phyloP scores from a whole-genome alignment of 2,888 invertebrate genomes.

The Odontocerum albicorne region DNA sequence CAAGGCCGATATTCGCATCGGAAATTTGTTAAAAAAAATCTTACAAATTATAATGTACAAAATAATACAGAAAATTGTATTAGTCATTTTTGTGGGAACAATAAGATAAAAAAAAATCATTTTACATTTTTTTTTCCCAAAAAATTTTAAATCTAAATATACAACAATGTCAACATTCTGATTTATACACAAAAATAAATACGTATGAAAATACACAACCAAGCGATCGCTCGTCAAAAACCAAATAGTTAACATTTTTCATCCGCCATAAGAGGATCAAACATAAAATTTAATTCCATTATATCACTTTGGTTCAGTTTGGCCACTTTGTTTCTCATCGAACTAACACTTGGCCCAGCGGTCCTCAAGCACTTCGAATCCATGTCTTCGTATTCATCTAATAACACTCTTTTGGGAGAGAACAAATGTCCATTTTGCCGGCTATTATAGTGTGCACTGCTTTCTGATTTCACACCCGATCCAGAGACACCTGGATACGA shows the following conservation, averaged over 20 bases:
- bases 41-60: slow-evolving; percentile 45
- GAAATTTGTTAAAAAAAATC: slow-evolving; percentile 47
- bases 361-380: slow-evolving; percentile 38
- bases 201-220: slow-evolving; percentile 26
- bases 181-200: slow-evolving; percentile 45
- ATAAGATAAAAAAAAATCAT: slow-evolving; percentile 20
- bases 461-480: slow-evolving; percentile 37
- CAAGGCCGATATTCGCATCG: slow-evolving; percentile 42
- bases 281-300: slow-evolving; percentile 51
- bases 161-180: slow-evolving; percentile 17
- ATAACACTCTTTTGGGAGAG: slow-evolving; percentile 23
- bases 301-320: slow-evolving; percentile 35
- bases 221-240: slow-evolving; percentile 14
- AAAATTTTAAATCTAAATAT: slow-evolving; percentile 20
- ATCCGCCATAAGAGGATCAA: slow-evolving; percentile 55
- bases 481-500: slow-evolving; percentile 48
- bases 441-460: slow-evolving; percentile 37
- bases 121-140: slow-evolving; percentile 14
- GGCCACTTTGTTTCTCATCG: slow-evolving; percentile 44
- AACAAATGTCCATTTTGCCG: slow-evolving; percentile 31
- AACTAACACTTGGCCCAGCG: slow-evolving; percentile 18
- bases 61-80: slow-evolving; percentile 52
- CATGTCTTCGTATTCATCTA: slow-evolving; percentile 43
- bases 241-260: slow-evolving; percentile 51
- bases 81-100: slow-evolving; percentile 25